Evolutionary conservation across 1,140 invertebrate species (phyloP), one percentile per base, ranked within the genome.

Genomic region (Drosophila bifasciata): DNA sequence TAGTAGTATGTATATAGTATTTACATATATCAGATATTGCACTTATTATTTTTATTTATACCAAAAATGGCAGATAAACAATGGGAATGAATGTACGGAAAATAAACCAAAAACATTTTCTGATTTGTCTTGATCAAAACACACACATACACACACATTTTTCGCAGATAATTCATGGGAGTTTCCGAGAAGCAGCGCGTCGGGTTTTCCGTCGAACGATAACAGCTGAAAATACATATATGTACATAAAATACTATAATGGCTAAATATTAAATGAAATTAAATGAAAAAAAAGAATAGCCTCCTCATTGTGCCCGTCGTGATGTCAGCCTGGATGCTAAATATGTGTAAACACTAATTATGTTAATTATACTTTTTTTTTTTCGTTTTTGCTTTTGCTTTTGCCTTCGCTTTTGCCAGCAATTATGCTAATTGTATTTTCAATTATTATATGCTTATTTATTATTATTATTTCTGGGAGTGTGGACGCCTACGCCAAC

Each of bases 361-460:
- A 77, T 86, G 81, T 70, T 85, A 86, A 85, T 85, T 86, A 86
- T 80, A 64, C 44, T 48, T 25, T 60, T 66, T 60, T 73, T 57
- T 60, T 43, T 32, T 43, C 36, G 8, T 60, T 43, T 32, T 43
- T 41, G 8, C 57, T 53, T 11, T 25, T 41, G 15, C 40, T 59
- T 8, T 44, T 39, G 28, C 3, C 41, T 39, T 32, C 63, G 57
- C 39, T 52, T 61, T 23, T 50, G 63, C 43, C 56, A 40, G 50
- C 80, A 84, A 85, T 85, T 84, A 85, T 84, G 80, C 80, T 85
- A 84, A 84, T 84, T 85, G 80, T 85, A 74, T 86, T 77, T 80
- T 86, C 80, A 85, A 85, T 85, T 86, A 85, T 80, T 86, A 80
- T 84, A 84, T 76, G 80, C 77, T 84, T 84, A 84, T 84, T 84